Evolutionary conservation across 2,797 vertebrate genomes (phyloP), one percentile per base, ranked within the genome.

Genomic region (Sebastes matsubarae): DNA sequence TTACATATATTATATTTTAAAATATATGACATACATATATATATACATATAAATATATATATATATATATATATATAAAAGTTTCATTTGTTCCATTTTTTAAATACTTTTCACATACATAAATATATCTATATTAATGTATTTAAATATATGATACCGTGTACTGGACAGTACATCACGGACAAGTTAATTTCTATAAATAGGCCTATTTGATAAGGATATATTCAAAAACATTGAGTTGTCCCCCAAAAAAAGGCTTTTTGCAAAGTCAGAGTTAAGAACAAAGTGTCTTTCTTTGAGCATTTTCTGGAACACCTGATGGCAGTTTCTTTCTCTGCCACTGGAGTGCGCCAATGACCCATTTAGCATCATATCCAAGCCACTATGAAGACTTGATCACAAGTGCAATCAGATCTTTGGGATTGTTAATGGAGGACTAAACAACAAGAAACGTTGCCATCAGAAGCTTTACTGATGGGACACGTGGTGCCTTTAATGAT

Each of bases 291-390:
- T 36, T 36, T 36, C 10, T 36, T 36, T 2, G 32, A 1, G 14
- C 0, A 7, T 34, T 13, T 46, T 6, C 1, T 50, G 42, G 6
- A 16, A 3, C 42, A 18, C 34, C 25, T 63, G n/a, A 14, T 27
- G 10, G 64, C 59, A 65, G 65, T 52, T 60, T 0, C 25, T 32
- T 59, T 57, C 8, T 50, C 18, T 29, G 14, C 72, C 80, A 81
- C 86, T 52, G 72, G 82, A 85, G 80, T 2, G 32, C 29, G 16
- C 67, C 54, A 60, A 8, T 42, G 12, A 13, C 55, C 30, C 34
- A 36, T 20, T 29, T 42, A 25, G 4, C 46, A 5, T 66, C 10
- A 59, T 2, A 9, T 30, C 30, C 6, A 22, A 24, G 6, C 6
- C n/a, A 3, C 32, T 5, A 18, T 4, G 0, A 52, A 20, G 11